These are phyloP conservation scores for Psammodynastes pulverulentus DNA, from an alignment of 2,113 vertebrate species.

Conservation along the genomic window DNA sequence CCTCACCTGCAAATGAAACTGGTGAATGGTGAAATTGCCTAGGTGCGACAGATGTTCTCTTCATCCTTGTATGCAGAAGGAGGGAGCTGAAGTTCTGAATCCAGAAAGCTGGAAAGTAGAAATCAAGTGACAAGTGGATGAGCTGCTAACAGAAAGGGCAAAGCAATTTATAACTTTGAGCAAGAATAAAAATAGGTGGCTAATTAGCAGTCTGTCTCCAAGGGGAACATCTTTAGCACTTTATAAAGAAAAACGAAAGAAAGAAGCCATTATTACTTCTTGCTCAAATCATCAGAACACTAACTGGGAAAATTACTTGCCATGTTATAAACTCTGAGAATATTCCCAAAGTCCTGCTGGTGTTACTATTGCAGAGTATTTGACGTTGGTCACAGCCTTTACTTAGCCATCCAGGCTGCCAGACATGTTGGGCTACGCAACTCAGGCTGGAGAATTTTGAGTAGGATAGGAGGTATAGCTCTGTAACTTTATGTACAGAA, in stretches of 20 bases:
- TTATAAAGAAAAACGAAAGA: background rate
- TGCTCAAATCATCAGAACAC: slow-evolving; percentile 25
- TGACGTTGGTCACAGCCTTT: background rate
- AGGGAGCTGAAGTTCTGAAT: background rate
- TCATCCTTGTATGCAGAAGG: background rate
- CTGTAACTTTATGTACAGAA: background rate
- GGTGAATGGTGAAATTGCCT: background rate
- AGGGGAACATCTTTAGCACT: slow-evolving; percentile 23
- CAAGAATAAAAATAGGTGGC: slow-evolving; percentile 22
- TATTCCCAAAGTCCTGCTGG: background rate
- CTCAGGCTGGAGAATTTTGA: background rate
- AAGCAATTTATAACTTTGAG: slow-evolving; percentile 18
- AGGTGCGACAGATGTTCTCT: background rate
- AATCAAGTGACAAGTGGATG: slow-evolving; percentile 28
- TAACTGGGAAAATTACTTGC: slow-evolving; percentile 26
- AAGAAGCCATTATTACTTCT: slow-evolving; percentile 36
- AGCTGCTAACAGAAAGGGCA: slow-evolving; percentile 25
- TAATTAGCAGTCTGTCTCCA: slow-evolving; percentile 42
- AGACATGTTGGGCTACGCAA: background rate
- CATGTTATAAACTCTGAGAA: slow-evolving; percentile 33
- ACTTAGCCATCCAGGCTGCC: background rate
- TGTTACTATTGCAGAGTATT: background rate
- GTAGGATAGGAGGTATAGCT: background rate
- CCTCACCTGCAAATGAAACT: background rate
- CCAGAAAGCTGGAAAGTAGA: background rate